Evolutionary conservation across 1,140 invertebrate species (phyloP), one percentile per base, ranked within the genome.

Genomic region (Oreohelix idahoensis): DNA sequence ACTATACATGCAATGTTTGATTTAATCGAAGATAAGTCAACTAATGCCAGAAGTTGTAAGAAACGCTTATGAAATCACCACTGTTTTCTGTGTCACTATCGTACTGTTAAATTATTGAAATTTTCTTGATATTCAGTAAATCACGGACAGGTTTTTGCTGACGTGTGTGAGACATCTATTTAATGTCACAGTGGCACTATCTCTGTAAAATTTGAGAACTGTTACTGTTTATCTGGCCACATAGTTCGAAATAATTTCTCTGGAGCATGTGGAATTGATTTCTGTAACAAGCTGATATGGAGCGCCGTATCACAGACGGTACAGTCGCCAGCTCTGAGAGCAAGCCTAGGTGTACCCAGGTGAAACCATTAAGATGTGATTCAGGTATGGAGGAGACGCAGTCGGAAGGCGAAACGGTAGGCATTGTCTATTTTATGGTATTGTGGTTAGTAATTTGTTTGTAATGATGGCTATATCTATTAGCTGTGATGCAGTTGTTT

Each of bases 311-410:
- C 29, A 29, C 29, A 29, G 29, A 32, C 63, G 63, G 63, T 17
- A 13, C 63, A 66, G 63, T 66, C 29, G 63, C 63, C 29, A 29
- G 17, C 29, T 66, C n/a, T 11, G 63, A 66, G 8, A 66, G 63
- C 63, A 66, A 66, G 17, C 63, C 63, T 11, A 66, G 63, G 17
- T 66, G 63, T 66, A 66, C 63, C n/a, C 63, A 66, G 29, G 63
- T 66, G n/a, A 66, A 66, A 66, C 63, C 63, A 8, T 8, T 66
- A 32, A 66, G 63, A 66, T 66, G 63, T 66, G 63, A 66, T 23
- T 66, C 63, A 32, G 63, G 63, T 29, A 66, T 66, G 63, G 63
- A 66, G 63, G 63, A 66, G 17, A 66, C 63, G n/a, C 63, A 29
- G 63, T 66, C 63, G 29, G 63, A 66, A 23, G 29, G 63, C 2